Evolutionary conservation across 2,113 vertebrate genomes (phyloP).

Genomic region (Kobus ellipsiprymnus): DNA sequence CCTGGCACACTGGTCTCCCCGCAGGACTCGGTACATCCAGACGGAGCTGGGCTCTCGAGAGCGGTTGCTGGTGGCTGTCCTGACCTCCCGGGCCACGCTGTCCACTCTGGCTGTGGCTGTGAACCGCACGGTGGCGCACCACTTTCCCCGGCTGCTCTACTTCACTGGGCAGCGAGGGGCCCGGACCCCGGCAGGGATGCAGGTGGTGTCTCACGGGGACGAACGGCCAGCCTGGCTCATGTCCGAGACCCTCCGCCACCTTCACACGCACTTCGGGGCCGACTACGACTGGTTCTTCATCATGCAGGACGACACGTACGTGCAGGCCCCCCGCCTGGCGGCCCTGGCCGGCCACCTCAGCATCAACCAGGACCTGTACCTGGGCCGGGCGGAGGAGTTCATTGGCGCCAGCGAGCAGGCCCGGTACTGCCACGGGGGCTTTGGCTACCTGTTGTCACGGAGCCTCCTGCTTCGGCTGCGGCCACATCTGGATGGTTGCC

Average conservation of each 20-base stretch:
- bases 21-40: constrained; percentile 96
- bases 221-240: constrained; percentile 98
- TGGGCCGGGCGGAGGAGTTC: constrained; percentile 94
- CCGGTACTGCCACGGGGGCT: constrained; percentile 94
- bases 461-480: constrained; percentile 90
- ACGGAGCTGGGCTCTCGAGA: constrained; percentile 97
- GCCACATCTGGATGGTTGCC: constrained; percentile 91
- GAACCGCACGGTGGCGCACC: constrained; percentile 94
- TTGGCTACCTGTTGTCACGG: constrained; percentile 94
- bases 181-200: constrained; percentile 92
- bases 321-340: constrained; percentile 89
- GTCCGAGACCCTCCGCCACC: constrained; percentile 94
- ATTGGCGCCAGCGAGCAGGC: constrained; percentile 92
- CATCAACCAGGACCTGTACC: constrained; percentile 91
- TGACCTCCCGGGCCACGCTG: constrained; percentile 91
- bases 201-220: constrained; percentile 91
- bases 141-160: constrained; percentile 92
- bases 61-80: constrained; percentile 90
- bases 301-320: constrained; percentile 95
- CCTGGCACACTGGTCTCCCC: not conserved
- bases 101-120: constrained; percentile 92
- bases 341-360: constrained; percentile 91
- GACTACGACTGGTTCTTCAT: constrained; percentile 98
- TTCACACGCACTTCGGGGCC: constrained; percentile 89
- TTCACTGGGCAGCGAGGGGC: constrained; percentile 92